Conservation (phyloP, 2,888 invertebrate genomes). For the Ophion costatus region DNA sequence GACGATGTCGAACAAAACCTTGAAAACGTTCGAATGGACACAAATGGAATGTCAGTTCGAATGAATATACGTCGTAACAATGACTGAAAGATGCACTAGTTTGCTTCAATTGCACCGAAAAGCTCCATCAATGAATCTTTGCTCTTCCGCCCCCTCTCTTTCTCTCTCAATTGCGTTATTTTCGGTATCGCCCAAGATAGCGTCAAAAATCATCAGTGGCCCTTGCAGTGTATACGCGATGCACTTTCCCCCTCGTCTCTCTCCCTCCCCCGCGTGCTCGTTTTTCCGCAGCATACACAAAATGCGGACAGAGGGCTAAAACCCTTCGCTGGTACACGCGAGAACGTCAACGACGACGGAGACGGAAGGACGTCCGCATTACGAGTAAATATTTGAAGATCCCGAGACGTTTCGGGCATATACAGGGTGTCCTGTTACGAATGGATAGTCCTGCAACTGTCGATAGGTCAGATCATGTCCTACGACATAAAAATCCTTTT, state of each 20-base stretch:
- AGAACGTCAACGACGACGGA: constrained; percentile 64
- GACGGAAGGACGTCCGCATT: constrained; percentile 80
- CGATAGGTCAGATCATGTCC: too few relatives aligned
- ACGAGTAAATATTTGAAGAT: constrained; percentile 81
- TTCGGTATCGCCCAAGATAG: neutral
- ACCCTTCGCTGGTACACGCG: constrained; percentile 4
- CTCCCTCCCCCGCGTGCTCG: constrained; percentile 58
- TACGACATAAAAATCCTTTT: too few relatives aligned
- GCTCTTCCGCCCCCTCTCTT: too few relatives aligned
- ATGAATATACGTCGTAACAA: too few relatives aligned
- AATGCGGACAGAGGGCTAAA: neutral
- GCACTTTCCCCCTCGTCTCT: constrained; percentile 7
- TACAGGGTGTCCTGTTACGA: neutral
- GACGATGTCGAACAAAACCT: too few relatives aligned
- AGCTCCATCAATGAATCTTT: neutral
- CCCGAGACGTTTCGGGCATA: constrained; percentile 74
- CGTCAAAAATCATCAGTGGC: constrained; percentile 21
- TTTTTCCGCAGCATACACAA: constrained; percentile 19
- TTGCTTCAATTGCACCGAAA: neutral
- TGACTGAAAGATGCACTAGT: too few relatives aligned
- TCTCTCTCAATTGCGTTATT: neutral
- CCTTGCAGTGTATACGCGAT: constrained; percentile 22
- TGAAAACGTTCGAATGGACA: too few relatives aligned
- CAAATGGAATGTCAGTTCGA: too few relatives aligned
- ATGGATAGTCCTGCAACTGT: too few relatives aligned